Evolutionary conservation across 2,888 invertebrate species (phyloP), one percentile per base, ranked within the genome.

Genomic region (Serrognathus titanus): DNA sequence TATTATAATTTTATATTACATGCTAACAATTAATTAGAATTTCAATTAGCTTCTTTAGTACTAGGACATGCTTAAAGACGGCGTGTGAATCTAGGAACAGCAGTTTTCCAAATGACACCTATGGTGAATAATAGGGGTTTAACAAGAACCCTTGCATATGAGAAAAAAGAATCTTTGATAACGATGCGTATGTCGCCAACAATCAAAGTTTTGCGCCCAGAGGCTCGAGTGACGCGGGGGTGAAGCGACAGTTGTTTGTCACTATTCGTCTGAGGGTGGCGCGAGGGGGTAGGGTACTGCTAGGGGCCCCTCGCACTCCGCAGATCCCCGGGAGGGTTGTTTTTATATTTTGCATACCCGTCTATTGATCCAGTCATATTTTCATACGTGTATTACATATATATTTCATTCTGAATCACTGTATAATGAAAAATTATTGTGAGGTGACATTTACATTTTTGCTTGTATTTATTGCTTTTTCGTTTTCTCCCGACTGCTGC

Each of bases 231-330:
- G 60, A 59, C 67, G 69, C 64, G 66, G 60, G 66, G 70, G 69
- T 64, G 68, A 71, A 69, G 70, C 71, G 71, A 71, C 72, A 71
- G 72, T 73, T 73, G 72, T 74, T 74, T 72, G 72, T 72, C 72
- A 72, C 71, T 67, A 66, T 65, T 62, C 67, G 68, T 67, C 66
- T 68, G 66, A 64, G 62, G 64, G 65, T 59, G 61, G 59, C 57
- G 62, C 53, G 58, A 61, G 64, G 63, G 64, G 59, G 16, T 41
- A 48, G 38, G 46, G 58, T 55, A 58, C 62, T 57, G 59, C 59
- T 57, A 58, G 61, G 63, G 61, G 63, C 55, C 62, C 63, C 57
- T 59, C 57, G 55, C 63, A 60, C 64, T 61, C 65, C 61, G 55
- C 63, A 57, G 58, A 55, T 52, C 55, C 58, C 56, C 56, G 51